Evolutionary conservation across 2,888 invertebrate species (phyloP).

Genomic region (Allophyes oxyacanthae): DNA sequence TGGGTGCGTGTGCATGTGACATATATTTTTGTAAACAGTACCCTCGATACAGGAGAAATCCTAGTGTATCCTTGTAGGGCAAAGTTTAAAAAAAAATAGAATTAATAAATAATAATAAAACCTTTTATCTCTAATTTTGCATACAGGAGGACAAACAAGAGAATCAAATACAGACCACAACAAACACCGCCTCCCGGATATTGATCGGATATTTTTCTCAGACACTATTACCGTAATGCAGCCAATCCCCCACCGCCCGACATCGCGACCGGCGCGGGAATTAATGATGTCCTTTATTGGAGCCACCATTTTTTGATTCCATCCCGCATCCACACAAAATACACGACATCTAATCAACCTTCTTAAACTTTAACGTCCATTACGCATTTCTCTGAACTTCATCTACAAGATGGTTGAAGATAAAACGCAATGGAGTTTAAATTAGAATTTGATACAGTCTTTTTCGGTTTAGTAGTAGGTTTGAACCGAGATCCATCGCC

Average conservation of each 20-base stretch:
- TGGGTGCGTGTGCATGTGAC: too few relatives aligned
- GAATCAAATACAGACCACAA: constrained; percentile 54
- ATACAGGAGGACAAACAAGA: constrained; percentile 13
- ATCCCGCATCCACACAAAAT: constrained; percentile 58
- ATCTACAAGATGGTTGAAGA: neutral
- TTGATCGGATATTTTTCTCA: constrained; percentile 81
- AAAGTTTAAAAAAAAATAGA: too few relatives aligned
- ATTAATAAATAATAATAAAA: too few relatives aligned
- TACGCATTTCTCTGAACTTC: neutral
- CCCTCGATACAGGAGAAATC: too few relatives aligned
- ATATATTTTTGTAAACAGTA: too few relatives aligned
- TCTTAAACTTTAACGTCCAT: constrained; percentile 16
- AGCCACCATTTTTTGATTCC: constrained; percentile 91
- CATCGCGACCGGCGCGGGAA: constrained; percentile 84
- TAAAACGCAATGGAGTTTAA: constrained; percentile 22
- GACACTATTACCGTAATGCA: constrained; percentile 78
- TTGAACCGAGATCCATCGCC: constrained; percentile 44
- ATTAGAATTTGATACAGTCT: neutral
- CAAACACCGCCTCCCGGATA: constrained; percentile 68
- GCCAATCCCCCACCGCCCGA: constrained; percentile 74
- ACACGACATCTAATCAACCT: neutral
- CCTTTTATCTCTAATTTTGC: too few relatives aligned
- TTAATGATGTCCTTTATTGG: constrained; percentile 93
- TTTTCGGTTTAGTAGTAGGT: constrained; percentile 6
- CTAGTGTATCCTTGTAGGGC: too few relatives aligned